A percentile compares a stretch with the other conserved stretches of the same genome.
Evolutionary conservation across 2,797 vertebrate genomes (phyloP).

Genomic region (Streptopelia turtur): DNA sequence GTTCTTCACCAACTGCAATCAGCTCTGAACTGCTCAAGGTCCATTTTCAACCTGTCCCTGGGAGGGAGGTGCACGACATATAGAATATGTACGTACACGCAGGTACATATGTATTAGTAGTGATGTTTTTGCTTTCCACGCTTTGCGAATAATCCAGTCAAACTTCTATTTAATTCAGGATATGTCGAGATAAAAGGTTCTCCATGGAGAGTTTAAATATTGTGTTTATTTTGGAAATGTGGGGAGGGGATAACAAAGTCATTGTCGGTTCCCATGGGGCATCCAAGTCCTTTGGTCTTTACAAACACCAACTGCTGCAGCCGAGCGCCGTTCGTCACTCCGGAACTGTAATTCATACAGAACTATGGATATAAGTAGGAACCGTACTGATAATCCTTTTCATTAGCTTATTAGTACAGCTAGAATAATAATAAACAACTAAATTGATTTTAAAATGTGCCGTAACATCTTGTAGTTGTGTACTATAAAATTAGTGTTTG

Average conservation of each 20-base stretch:
- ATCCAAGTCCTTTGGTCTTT: not conserved
- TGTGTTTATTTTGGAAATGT: not conserved
- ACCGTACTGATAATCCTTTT: not conserved
- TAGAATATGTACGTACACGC: rapidly evolving
- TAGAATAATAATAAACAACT: not conserved
- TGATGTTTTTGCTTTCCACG: not conserved
- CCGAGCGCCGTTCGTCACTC: not conserved
- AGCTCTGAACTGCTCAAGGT: not conserved
- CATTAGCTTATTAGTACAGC: not conserved
- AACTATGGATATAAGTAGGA: not conserved
- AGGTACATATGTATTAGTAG: rapidly evolving
- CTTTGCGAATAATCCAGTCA: not conserved
- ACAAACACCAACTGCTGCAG: not conserved
- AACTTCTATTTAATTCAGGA: not conserved
- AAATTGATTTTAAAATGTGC: not conserved
- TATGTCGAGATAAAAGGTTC: not conserved
- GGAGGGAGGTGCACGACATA: not conserved
- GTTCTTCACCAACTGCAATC: not conserved
- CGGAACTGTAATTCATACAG: not conserved
- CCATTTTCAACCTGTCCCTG: not conserved
- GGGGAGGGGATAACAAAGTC: not conserved
- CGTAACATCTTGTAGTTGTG: not conserved
- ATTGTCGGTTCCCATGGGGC: rapidly evolving
- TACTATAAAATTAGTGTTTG: not conserved
- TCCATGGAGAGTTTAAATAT: not conserved